Evolutionary conservation across 30 jellyfish, hydroid and myxozoan species (phyloP).

Genomic region (Hydractinia symbiolongicarpus): DNA sequence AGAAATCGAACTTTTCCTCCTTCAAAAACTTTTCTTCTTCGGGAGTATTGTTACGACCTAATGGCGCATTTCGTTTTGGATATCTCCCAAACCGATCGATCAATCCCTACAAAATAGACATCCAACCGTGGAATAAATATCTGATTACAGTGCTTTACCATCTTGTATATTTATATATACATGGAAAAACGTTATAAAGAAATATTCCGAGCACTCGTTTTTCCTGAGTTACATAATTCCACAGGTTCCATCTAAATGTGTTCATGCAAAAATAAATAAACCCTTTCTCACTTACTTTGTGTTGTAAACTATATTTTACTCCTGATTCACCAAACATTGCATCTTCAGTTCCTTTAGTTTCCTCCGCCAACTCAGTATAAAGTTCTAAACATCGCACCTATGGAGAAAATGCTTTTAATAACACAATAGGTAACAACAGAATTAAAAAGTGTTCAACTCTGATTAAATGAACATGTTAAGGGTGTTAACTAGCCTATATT

Average conservation of each 20-base stretch:
- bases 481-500: no score
- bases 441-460: no score
- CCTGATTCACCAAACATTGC: constrained; percentile 43
- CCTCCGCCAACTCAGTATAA: constrained; percentile 49
- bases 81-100: constrained; percentile 59
- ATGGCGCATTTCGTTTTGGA: constrained; percentile 70
- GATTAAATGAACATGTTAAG: no score
- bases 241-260: no score
- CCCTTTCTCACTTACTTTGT: constrained; percentile 43
- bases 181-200: not conserved
- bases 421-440: no score
- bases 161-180: not conserved
- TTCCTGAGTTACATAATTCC: not conserved
- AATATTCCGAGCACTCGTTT: not conserved
- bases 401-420: not conserved
- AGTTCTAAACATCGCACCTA: constrained; percentile 26
- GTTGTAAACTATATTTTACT: constrained; percentile 43
- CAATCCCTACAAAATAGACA: constrained; percentile 41
- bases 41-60: constrained; percentile 73
- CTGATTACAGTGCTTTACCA: not conserved
- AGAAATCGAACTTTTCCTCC: not conserved
- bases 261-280: no score
- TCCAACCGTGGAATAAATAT: not conserved
- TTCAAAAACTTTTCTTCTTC: constrained; percentile 44
- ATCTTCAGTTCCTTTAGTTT: constrained; percentile 39